Evolutionary conservation across 2,113 vertebrate genomes (phyloP), one percentile per base, ranked within the genome.

Genomic region (Phoxinus phoxinus): DNA sequence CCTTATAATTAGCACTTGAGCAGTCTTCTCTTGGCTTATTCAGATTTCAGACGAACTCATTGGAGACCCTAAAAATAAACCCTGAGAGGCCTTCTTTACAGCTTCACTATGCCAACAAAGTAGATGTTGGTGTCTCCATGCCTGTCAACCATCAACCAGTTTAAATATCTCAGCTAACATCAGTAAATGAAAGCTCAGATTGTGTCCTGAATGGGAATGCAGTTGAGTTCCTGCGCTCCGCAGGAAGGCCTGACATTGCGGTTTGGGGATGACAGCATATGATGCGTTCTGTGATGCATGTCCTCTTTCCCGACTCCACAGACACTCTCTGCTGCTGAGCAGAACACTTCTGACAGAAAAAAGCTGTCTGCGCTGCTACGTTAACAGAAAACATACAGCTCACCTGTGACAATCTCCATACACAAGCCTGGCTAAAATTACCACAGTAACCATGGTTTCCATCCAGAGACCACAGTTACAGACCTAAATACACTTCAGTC

Each of bases 281-380:
- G 84, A 88, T 76, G 82, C 76, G 86, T 75, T 86, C 72, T 48
- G 79, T 84, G 87, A 89, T 88, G 85, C 85, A 75, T 81, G 83
- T 80, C 85, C 77, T 79, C 58, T 67, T 78, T 30, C n/a, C 77
- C 3, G 12, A 32, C 58, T 74, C 77, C 25, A 63, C 13, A 76
- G 74, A 27, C 84, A 15, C 37, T 61, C 32, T 58, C 3, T 85
- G 79, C 80, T 85, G 85, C 69, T 59, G 88, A 89, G 87, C 63
- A 84, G 61, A 84, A 83, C 27, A 15, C 53, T 41, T 81, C 63
- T 86, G 63, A 86, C 83, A 85, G 86, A 84, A 89, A 84, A 87
- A 90, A 87, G 86, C 86, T 21, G 17, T 23, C 11, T 58, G 77
- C 6, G n/a, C 76, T 71, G 35, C 21, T 23, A 71, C 73, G 15